Evolutionary conservation across 2,113 vertebrate species (phyloP), one percentile per base, ranked within the genome.

Genomic region (Ursus arctos): DNA sequence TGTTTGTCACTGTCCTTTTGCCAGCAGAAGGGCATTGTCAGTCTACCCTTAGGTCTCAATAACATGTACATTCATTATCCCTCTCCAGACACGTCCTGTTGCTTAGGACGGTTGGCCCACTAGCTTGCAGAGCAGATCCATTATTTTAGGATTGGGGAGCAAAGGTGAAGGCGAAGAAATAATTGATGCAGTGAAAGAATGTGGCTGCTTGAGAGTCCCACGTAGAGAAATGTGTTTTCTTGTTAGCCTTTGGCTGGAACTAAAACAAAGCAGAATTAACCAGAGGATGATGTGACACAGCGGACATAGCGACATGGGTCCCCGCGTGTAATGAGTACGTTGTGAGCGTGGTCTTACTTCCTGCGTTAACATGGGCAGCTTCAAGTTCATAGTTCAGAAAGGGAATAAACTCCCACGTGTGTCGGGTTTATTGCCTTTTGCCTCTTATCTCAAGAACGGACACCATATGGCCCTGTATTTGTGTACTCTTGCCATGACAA

Each of bases 401-500:
- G 47, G 81, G 43, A 94, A 24, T 14, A 87, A 74, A 40, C 43
- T 31, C 84, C 4, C 57, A 82, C 81, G 61, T 43, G 21, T 96
- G 77, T 90, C 53, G 59, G 72, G 51, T 77, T 0, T 31, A 85
- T 61, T 95, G 84, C 88, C 26, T 93, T 92, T 82, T 16, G 2
- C 57, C 49, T 96, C 84, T 97, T 90, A 63, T 97, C 81, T 97
- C 97, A 93, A 49, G 71, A 96, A 97, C 77, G 95, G 96, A 95
- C 80, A 92, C 92, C 97, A 69, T 77, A 88, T 97, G 96, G 87
- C 49, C 19, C 72, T 74, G 24, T 93, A 28, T 85, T 57, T 94
- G 59, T 91, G 40, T 88, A 87, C 3, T 82, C 63, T 76, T 94
- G 87, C 85, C 82, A 49, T 57, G 61, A 95, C 59, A 71, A 9